These are phyloP conservation scores for Metellina segmentata DNA, from an alignment of 2,888 invertebrate genomes.

Conservation along the genomic window DNA sequence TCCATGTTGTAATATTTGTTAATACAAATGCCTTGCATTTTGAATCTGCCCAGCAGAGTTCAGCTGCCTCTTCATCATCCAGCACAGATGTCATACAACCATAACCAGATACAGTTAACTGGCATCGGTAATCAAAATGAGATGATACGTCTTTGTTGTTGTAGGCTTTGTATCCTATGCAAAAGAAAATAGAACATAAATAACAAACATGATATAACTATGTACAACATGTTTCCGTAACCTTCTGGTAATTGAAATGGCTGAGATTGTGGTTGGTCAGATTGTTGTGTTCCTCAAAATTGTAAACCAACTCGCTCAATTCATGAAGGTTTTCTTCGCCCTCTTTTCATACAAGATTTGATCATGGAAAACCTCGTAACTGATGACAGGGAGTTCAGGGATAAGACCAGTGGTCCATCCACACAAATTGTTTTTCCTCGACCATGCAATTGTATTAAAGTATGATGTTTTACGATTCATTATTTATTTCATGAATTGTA, in stretches of 20 bases:
- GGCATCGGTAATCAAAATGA: slow-evolving; percentile 81
- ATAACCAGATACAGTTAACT: slow-evolving; percentile 79
- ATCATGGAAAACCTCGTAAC: no score
- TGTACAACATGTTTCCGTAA: neutral
- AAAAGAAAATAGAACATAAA: neutral
- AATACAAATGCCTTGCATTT: slow-evolving; percentile 80
- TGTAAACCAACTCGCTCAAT: no score
- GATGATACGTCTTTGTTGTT: slow-evolving; percentile 78
- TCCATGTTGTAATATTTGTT: slow-evolving; percentile 80
- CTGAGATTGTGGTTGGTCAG: no score
- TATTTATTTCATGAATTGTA: no score
- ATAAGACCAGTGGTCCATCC: no score
- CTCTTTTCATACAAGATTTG: no score
- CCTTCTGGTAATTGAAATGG: neutral
- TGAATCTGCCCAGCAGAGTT: slow-evolving; percentile 80
- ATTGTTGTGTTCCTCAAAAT: no score
- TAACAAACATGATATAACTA: neutral
- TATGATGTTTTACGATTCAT: no score
- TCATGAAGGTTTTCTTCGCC: no score
- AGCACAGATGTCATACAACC: slow-evolving; percentile 81
- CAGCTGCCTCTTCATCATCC: slow-evolving; percentile 80
- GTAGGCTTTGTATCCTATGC: slow-evolving; percentile 57
- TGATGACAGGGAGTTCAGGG: no score
- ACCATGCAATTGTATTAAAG: no score
- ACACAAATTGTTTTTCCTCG: no score